Evolutionary conservation across 2,888 invertebrate species (phyloP), one percentile per base, ranked within the genome.

Genomic region (Cepaea hortensis): DNA sequence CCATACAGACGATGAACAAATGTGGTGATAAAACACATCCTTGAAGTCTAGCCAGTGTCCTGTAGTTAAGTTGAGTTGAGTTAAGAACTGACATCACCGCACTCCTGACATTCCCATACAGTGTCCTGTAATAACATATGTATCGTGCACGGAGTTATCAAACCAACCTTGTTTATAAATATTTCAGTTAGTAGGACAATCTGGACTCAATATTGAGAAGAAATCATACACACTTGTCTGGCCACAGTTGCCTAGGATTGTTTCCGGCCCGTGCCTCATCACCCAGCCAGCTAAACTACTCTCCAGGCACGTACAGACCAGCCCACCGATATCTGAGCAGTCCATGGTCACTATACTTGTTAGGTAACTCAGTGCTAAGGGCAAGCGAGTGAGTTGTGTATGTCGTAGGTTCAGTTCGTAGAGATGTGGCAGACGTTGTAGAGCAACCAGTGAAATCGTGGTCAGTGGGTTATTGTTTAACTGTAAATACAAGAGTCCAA

Each of bases 391-490:
- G 3, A 73, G 73, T 23, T 11, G 11, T 13, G 73, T 23, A 9
- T 35, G 13, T 23, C 23, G 73, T 4, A 73, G n/a, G 6, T 35
- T 73, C 13, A 73, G 73, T 7, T 73, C 6, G 20, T 13, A 7
- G 23, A 73, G n/a, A 7, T 7, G 23, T 23, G 23, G n/a, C n/a
- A 73, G n/a, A 73, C 23, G 18, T 23, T 35, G 11, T 3, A 73
- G 23, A 23, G 73, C 73, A 13, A 13, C 35, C 3, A 4, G 23
- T 1, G 73, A 73, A 35, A 73, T 35, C 3, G n/a, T 13, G n/a
- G 23, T n/a, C 35, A 73, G 3, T 35, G 73, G 73, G 35, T 73
- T 73, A 35, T 73, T 73, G 73, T 73, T 73, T 73, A 73, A 35
- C 20, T n/a, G 6, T 3, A 73, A 13, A 73, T n/a, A 35, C 13